A percentile compares a stretch with the other conserved stretches of the same genome.
phyloP scores from a whole-genome alignment of 2,888 invertebrate genomes.

The Disparrhopalites patrizii region DNA sequence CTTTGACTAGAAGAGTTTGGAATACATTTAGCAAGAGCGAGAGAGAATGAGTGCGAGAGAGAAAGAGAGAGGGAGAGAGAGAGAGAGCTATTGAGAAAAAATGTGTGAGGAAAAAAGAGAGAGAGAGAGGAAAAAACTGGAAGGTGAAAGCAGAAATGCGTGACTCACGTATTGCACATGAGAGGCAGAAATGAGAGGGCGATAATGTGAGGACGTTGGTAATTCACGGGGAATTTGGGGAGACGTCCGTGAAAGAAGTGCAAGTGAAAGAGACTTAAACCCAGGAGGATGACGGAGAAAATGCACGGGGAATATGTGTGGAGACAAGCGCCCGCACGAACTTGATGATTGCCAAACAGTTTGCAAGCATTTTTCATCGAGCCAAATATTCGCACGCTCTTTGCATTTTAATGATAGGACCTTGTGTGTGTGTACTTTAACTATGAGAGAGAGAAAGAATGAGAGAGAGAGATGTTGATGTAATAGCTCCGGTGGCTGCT shows the following conservation, averaged over 20 bases:
- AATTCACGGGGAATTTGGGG: not conserved
- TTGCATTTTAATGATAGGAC: constrained; percentile 9
- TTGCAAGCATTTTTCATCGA: constrained; percentile 16
- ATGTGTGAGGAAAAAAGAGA: too few relatives aligned
- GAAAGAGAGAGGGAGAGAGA: too few relatives aligned
- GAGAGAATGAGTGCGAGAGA: too few relatives aligned
- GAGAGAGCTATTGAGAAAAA: too few relatives aligned
- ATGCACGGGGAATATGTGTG: not conserved
- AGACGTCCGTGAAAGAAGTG: not conserved
- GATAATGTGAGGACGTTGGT: too few relatives aligned
- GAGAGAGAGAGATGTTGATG: not conserved
- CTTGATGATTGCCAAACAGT: constrained; percentile 19
- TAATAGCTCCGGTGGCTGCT: not conserved
- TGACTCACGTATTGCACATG: too few relatives aligned
- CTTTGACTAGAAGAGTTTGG: too few relatives aligned
- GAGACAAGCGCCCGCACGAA: not conserved
- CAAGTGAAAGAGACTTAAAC: not conserved
- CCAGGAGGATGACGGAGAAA: not conserved
- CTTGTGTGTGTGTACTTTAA: too few relatives aligned
- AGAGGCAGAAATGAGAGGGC: too few relatives aligned
- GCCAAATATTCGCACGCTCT: constrained; percentile 18
- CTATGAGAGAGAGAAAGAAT: not conserved
- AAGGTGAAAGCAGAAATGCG: too few relatives aligned
- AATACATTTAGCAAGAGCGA: too few relatives aligned
- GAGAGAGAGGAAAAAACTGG: too few relatives aligned